Evolutionary conservation across 2,888 invertebrate genomes (phyloP).

Genomic region (Synanthedon tipuliformis): DNA sequence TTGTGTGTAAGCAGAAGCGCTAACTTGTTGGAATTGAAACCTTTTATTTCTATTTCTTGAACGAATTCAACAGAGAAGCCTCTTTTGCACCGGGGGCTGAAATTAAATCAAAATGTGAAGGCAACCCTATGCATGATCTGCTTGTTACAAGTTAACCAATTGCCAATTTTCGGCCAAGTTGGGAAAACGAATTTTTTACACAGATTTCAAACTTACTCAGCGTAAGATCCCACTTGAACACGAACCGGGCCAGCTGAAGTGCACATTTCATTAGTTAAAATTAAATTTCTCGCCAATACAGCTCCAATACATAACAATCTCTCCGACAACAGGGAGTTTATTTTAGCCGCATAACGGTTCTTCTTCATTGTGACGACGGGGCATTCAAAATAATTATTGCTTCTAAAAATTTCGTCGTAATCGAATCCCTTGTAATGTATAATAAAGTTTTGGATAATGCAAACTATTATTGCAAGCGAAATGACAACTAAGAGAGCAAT

Average conservation of each 20-base stretch:
- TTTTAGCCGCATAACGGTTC: conserved; percentile 1
- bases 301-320: conserved; percentile 1
- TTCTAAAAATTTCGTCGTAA: neutral
- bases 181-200: neutral
- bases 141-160: too few relatives aligned
- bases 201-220: neutral
- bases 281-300: neutral
- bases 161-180: too few relatives aligned
- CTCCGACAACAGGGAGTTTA: neutral
- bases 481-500: neutral
- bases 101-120: neutral
- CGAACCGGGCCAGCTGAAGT: conserved; percentile 1
- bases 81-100: conserved; percentile 2
- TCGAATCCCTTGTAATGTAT: neutral
- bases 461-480: neutral
- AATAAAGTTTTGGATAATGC: neutral
- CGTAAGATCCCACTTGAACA: conserved; percentile 1
- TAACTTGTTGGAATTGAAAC: neutral
- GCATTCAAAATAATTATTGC: neutral
- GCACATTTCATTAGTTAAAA: conserved; percentile 1
- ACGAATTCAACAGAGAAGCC: conserved; percentile 1
- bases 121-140: too few relatives aligned
- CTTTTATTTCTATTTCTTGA: neutral
- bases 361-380: conserved; percentile 1
- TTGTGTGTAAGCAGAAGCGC: neutral